Percentiles rank a stretch among this genome's conserved stretches.
Conservation (phyloP, 1,140 invertebrate species). For the Trachymyrmex septentrionalis region DNA sequence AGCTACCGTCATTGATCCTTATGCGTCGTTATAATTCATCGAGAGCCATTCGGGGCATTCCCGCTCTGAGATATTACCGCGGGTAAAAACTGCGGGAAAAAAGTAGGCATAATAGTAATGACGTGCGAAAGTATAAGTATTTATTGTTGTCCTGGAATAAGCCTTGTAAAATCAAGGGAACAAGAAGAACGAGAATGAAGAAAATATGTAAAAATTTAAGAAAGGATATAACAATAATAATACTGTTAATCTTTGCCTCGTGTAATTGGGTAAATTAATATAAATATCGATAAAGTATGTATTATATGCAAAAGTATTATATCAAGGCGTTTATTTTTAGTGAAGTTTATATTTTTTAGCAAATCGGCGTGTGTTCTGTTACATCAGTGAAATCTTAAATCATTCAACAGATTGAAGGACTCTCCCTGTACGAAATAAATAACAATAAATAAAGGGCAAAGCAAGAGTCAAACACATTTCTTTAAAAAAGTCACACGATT, state of each 20-base stretch:
- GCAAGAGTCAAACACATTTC: no score
- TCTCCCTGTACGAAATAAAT: no score
- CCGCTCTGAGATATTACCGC: conserved; percentile 15
- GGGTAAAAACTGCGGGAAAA: conserved; percentile 17
- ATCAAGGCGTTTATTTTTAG: background rate
- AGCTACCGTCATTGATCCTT: conserved; percentile 46
- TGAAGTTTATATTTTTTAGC: background rate
- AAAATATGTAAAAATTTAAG: background rate
- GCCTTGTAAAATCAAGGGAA: no score
- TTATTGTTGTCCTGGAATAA: background rate
- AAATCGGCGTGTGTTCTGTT: background rate
- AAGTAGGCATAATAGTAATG: background rate
- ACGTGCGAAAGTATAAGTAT: background rate
- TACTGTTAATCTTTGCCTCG: background rate
- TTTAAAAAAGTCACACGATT: no score
- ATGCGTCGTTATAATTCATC: conserved; percentile 49
- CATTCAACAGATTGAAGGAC: no score
- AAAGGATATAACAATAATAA: background rate
- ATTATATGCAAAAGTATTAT: background rate
- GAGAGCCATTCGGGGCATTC: background rate
- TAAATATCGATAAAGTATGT: background rate
- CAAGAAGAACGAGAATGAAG: no score
- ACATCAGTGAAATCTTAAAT: background rate
- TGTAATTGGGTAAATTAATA: background rate
- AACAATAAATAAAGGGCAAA: no score